These are phyloP conservation scores for Macrobrachium rosenbergii DNA, from an alignment of 1,140 invertebrate species.

Conservation along the genomic window DNA sequence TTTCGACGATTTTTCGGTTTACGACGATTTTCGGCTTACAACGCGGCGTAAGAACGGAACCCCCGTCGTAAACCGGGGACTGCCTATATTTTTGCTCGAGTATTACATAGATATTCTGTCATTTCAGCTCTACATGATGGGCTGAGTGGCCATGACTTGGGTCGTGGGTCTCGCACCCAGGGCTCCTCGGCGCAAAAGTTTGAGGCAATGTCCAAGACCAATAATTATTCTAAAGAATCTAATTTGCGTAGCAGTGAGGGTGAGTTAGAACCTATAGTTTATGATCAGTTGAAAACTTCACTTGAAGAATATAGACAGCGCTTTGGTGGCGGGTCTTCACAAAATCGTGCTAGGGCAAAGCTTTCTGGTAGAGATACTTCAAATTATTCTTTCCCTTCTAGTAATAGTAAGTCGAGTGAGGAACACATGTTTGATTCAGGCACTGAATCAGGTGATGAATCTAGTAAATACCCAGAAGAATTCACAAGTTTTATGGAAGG, in stretches of 20 bases:
- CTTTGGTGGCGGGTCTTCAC: constrained; percentile 55
- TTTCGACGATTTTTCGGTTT: too few species aligned
- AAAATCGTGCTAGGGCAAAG: constrained; percentile 6
- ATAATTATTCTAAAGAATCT: constrained; percentile 39
- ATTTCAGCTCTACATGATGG: constrained; percentile 39
- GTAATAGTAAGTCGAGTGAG: constrained; percentile 38
- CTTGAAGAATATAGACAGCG: constrained; percentile 40
- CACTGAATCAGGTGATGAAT: constrained; percentile 79
- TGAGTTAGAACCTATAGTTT: constrained; percentile 77
- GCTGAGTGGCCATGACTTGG: constrained; percentile 56
- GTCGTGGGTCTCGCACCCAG: constrained; percentile 26
- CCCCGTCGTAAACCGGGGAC: too few species aligned
- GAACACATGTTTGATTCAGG: constrained; percentile 75
- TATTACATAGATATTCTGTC: constrained; percentile 15
- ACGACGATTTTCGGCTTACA: too few species aligned
- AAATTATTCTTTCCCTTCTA: constrained; percentile 35
- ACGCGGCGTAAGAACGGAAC: too few species aligned
- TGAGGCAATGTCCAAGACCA: constrained; percentile 46
- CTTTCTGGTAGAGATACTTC: constrained; percentile 8
- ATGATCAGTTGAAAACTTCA: constrained; percentile 73
- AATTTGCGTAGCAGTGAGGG: constrained; percentile 68
- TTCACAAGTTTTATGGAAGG: constrained; percentile 69
- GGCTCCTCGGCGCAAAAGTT: constrained; percentile 30
- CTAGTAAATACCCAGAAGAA: constrained; percentile 68
- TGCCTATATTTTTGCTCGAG: neutral